Percentiles rank a stretch among this genome's conserved stretches.
phyloP scores from a whole-genome alignment of 2,113 vertebrate genomes.

The Carassius carassius region DNA sequence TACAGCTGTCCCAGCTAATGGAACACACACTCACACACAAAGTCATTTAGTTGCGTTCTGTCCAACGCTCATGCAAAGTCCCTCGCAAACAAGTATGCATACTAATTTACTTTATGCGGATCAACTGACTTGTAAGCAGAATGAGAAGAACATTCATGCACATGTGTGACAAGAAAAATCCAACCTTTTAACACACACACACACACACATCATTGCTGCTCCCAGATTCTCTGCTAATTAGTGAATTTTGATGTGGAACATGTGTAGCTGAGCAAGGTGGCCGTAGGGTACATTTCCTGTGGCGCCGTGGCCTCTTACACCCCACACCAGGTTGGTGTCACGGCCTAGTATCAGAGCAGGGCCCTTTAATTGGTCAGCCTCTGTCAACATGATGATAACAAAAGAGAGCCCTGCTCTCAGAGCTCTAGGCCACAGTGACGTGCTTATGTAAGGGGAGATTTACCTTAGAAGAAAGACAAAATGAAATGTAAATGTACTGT shows the following conservation, averaged over 20 bases:
- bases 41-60: conserved; percentile 55
- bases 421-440: conserved; percentile 9
- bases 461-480: background rate
- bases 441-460: conserved; percentile 6
- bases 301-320: conserved; percentile 57
- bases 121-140: conserved; percentile 1
- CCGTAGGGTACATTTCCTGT: conserved; percentile 54
- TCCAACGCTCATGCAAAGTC: conserved; percentile 47
- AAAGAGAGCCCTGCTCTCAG: conserved; percentile 29
- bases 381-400: conserved; percentile 49
- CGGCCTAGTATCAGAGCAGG: conserved; percentile 23
- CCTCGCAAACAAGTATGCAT: conserved; percentile 21
- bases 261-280: conserved; percentile 67
- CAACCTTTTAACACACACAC: conserved; percentile 39
- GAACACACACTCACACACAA: conserved; percentile 59
- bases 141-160: background rate
- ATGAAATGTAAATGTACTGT: conserved; percentile 5
- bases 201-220: conserved; percentile 72
- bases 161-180: background rate
- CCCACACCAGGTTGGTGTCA: conserved; percentile 58
- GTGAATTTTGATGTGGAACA: conserved; percentile 72
- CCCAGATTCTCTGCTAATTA: conserved; percentile 76
- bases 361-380: conserved; percentile 42
- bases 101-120: conserved; percentile 15
- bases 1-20: conserved; percentile 79